Evolutionary conservation across 2,888 invertebrate genomes (phyloP), one percentile per base, ranked within the genome.

Genomic region (Timandra comae): DNA sequence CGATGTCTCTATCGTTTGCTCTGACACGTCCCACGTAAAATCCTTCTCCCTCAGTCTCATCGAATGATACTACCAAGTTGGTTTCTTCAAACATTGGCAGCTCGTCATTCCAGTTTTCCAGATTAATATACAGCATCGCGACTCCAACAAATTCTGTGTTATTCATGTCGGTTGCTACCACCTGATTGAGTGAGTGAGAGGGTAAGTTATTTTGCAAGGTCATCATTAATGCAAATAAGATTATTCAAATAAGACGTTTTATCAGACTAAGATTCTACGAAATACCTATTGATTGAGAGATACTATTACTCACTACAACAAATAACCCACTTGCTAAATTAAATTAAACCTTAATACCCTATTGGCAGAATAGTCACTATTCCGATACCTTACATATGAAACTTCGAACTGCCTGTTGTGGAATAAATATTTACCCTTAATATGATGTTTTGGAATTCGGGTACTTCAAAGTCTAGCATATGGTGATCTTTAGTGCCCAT

Each of bases 61-160:
- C 63, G 32, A 89, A 73, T 3, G 64, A 46, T 0, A 78, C 79
- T 0, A 54, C 73, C 20, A 73, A 65, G 3, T 65, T 59, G 7
- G 56, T 47, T 2, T 65, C 37, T 3, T 64, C 54, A 62, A 93
- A 93, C 42, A 84, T 85, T 0, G 93, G 93, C 43, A 74, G 52
- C 61, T 92, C 92, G 56, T 93, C 93, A 64, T 93, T 93, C 80
- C 88, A 87, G 70, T 93, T 91, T 16, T 74, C 69, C 25, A 93
- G 80, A 33, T 81, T 57, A 6, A 91, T 86, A 34, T 63, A 67
- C 1, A 91, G 63, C 2, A 58, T 56, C 6, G 80, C 73, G 4
- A 53, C 59, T n/a, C 81, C 82, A 2, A 60, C 46, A 38, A 73
- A 71, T 0, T 44, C 39, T 0, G 73, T 49, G 4, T 64, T 53